phyloP scores from a whole-genome alignment of 64 coral and sea anemone species.

The Acropora yongei region DNA sequence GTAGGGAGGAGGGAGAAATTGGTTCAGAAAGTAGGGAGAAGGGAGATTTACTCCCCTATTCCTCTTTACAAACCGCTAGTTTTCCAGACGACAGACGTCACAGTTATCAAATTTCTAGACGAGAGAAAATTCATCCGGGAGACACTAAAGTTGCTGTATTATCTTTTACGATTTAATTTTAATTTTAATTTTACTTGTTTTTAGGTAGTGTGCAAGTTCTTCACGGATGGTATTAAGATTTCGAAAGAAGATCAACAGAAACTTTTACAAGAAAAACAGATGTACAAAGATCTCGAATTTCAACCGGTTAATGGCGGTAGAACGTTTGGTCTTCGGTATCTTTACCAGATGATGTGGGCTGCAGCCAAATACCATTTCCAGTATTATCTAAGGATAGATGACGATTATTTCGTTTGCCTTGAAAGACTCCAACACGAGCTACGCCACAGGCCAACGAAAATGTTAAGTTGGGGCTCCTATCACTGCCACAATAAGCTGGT shows the following conservation, averaged over 20 bases:
- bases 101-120: too few species aligned
- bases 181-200: not conserved
- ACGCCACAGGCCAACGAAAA: constrained; percentile 10
- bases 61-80: too few species aligned
- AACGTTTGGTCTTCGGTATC: constrained; percentile 52
- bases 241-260: not conserved
- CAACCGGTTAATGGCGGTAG: constrained; percentile 36
- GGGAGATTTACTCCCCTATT: too few species aligned
- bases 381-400: constrained; percentile 56
- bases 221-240: constrained; percentile 1
- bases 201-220: constrained; percentile 12
- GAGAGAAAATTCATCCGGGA: too few species aligned
- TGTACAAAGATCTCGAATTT: not conserved
- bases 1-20: too few species aligned
- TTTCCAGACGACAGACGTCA: too few species aligned
- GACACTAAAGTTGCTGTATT: too few species aligned
- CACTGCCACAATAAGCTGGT: constrained; percentile 37
- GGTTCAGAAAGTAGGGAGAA: too few species aligned
- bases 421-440: constrained; percentile 47
- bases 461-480: constrained; percentile 48
- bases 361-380: constrained; percentile 20
- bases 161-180: too few species aligned
- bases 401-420: constrained; percentile 65
- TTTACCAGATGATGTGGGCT: constrained; percentile 55
- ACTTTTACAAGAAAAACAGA: not conserved